A percentile compares a stretch with the other conserved stretches of the same genome.
Conservation (phyloP, 2,113 vertebrate species). For the Tapirus terrestris region DNA sequence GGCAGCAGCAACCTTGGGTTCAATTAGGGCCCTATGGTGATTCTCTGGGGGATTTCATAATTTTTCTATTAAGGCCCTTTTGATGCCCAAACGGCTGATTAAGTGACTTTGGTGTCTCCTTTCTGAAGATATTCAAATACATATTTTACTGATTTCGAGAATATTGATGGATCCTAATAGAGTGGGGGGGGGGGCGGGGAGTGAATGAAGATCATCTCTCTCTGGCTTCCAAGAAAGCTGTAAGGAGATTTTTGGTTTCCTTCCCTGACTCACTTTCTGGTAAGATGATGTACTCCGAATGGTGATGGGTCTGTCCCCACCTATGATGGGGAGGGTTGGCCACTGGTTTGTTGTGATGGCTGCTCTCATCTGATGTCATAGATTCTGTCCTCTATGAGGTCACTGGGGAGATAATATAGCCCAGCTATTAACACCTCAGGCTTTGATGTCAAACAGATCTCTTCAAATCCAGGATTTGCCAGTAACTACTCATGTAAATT, state of each 20-base stretch:
- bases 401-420: background rate
- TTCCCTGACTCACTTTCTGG: background rate
- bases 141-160: background rate
- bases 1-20: background rate
- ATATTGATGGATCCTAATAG: background rate
- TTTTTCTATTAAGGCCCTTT: background rate
- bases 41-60: background rate
- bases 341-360: background rate
- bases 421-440: background rate
- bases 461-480: background rate
- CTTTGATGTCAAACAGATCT: background rate
- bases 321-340: fast-evolving
- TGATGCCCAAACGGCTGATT: background rate
- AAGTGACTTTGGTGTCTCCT: background rate
- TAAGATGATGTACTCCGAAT: background rate
- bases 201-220: background rate
- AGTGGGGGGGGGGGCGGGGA: background rate
- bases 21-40: background rate
- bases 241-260: background rate
- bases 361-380: background rate
- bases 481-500: background rate
- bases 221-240: background rate
- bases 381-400: no score
- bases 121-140: background rate
- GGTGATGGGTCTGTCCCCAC: background rate